A percentile compares a stretch with the other conserved stretches of the same genome.
Conservation (phyloP, 2,888 invertebrate genomes). For the Pilophorus perplexus region DNA sequence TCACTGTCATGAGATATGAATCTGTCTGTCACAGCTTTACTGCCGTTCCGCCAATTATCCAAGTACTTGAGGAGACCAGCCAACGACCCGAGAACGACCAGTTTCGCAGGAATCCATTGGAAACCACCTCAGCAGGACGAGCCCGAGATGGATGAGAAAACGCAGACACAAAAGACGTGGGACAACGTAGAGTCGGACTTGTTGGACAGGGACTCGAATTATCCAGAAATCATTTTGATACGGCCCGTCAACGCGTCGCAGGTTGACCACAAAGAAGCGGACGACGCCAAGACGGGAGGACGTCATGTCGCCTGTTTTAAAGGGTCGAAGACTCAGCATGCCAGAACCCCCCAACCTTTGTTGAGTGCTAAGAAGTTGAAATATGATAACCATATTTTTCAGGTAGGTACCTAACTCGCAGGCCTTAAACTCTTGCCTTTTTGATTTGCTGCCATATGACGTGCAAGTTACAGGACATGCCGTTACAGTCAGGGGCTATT, state of each 20-base stretch:
- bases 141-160: too few species aligned
- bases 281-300: not conserved
- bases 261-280: not conserved
- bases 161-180: not conserved
- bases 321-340: too few species aligned
- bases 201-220: not conserved
- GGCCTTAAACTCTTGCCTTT: too few species aligned
- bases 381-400: conserved; percentile 3
- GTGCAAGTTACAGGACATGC: too few species aligned
- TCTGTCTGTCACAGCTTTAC: conserved; percentile 5
- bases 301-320: too few species aligned
- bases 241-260: conserved; percentile 4
- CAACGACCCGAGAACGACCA: not conserved
- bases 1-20: too few species aligned
- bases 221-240: conserved; percentile 24
- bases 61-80: conserved; percentile 11
- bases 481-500: too few species aligned
- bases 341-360: not conserved
- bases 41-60: conserved; percentile 26
- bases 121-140: too few species aligned
- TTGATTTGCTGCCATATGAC: not conserved
- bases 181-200: not conserved
- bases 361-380: conserved; percentile 7
- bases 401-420: too few species aligned
- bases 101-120: not conserved